Percentiles rank a stretch among this genome's conserved stretches.
phyloP scores from a whole-genome alignment of 2,113 vertebrate genomes.

The Grantiella picta region DNA sequence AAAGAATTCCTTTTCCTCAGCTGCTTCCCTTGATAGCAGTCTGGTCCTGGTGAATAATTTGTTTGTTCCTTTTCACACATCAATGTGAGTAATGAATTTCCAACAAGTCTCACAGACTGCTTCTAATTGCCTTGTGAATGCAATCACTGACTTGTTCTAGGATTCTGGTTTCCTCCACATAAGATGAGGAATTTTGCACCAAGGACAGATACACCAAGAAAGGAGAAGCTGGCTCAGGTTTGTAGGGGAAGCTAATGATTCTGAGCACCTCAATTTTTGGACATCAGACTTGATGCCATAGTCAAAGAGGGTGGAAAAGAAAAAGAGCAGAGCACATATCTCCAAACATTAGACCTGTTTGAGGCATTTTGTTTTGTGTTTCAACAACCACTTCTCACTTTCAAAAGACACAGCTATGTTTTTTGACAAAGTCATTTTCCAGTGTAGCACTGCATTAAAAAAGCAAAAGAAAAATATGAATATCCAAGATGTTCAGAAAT shows the following conservation, averaged over 20 bases:
- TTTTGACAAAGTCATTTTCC: constrained; percentile 35
- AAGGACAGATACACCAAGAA: not conserved
- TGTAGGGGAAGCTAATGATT: not conserved
- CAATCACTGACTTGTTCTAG: not conserved
- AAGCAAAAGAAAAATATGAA: constrained; percentile 28
- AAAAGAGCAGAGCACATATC: not conserved
- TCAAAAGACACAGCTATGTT: not conserved
- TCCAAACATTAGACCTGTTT: not conserved
- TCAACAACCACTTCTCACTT: not conserved
- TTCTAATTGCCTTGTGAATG: not conserved
- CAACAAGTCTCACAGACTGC: not conserved
- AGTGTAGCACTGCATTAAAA: constrained; percentile 41
- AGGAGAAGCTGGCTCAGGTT: not conserved
- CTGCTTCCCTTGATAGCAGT: not conserved
- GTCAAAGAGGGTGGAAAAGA: not conserved
- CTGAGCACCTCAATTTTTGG: not conserved
- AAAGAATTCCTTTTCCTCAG: constrained; percentile 1
- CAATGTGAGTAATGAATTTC: not conserved
- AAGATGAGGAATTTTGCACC: not conserved
- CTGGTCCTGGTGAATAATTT: not conserved
- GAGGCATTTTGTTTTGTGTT: not conserved
- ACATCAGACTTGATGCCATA: not conserved
- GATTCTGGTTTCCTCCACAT: not conserved
- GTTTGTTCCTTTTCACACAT: not conserved
- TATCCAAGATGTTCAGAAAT: not conserved